A percentile compares a stretch with the other conserved stretches of the same genome.
These are phyloP conservation scores for Sterna hirundo DNA, from an alignment of 2,113 vertebrate genomes.

Conservation along the genomic window DNA sequence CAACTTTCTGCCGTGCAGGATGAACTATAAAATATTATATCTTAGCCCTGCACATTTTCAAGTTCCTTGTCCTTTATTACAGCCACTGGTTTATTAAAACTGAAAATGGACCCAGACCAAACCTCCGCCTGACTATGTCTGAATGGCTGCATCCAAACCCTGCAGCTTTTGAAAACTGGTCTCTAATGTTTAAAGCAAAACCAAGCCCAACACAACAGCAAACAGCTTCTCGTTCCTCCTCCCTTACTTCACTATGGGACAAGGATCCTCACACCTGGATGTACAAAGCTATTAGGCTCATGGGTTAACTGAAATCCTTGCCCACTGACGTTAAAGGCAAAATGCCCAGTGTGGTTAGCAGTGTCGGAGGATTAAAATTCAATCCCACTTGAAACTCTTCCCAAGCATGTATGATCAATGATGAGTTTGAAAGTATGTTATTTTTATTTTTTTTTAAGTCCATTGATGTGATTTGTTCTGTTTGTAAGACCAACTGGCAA, in stretches of 20 bases:
- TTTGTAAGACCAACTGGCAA: background rate
- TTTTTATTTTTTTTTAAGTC: background rate
- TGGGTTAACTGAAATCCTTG: background rate
- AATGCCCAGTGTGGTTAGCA: background rate
- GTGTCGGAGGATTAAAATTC: background rate
- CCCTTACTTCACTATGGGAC: background rate
- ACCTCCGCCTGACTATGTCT: background rate
- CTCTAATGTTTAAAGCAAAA: background rate
- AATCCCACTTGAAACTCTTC: background rate
- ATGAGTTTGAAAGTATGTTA: background rate
- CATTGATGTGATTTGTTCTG: background rate
- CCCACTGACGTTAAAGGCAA: background rate
- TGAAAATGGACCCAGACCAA: background rate
- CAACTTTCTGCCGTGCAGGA: conserved; percentile 12
- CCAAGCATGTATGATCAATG: background rate
- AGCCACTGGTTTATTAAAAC: conserved; percentile 20
- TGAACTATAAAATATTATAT: conserved; percentile 19
- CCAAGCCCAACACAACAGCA: background rate
- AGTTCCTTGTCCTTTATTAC: background rate
- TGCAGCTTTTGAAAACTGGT: background rate
- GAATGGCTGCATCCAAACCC: background rate
- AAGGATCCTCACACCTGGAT: background rate
- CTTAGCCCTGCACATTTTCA: background rate
- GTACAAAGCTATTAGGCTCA: background rate
- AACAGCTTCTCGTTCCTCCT: background rate